A percentile compares a stretch with the other conserved stretches of the same genome.
Conservation (phyloP, 2,113 vertebrate species). For the Origma solitaria region DNA sequence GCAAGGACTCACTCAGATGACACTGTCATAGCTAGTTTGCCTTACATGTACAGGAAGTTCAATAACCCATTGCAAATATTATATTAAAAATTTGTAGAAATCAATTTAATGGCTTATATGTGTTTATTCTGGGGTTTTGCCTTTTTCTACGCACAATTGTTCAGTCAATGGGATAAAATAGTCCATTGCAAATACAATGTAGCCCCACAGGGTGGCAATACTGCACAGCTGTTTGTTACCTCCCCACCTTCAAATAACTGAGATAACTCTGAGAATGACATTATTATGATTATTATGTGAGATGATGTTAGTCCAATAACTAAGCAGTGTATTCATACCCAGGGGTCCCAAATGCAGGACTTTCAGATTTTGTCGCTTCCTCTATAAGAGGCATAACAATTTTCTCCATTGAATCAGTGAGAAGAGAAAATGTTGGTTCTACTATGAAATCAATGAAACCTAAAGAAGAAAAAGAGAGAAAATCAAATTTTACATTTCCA, state of each 20-base stretch:
- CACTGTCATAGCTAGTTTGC: background rate
- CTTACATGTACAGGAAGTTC: background rate
- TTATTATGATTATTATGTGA: background rate
- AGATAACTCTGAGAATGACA: background rate
- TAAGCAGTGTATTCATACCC: slow-evolving; percentile 71
- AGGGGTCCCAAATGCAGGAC: slow-evolving; percentile 74
- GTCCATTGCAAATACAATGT: background rate
- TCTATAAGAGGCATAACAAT: slow-evolving; percentile 96
- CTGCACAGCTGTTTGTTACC: slow-evolving; percentile 16
- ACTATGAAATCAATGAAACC: slow-evolving; percentile 98
- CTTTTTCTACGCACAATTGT: background rate
- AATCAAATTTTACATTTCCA: background rate
- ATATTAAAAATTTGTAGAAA: background rate
- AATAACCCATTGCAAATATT: background rate
- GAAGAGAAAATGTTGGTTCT: slow-evolving; percentile 93
- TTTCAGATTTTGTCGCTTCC: slow-evolving; percentile 85
- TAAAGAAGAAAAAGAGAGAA: slow-evolving; percentile 46
- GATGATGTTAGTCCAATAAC: background rate
- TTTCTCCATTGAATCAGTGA: slow-evolving; percentile 95
- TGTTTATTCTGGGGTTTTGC: background rate
- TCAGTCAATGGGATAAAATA: background rate
- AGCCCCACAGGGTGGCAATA: slow-evolving; percentile 64
- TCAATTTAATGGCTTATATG: background rate
- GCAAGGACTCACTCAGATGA: background rate
- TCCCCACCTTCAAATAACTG: background rate